Percentiles rank a stretch among this genome's conserved stretches.
Conservation (phyloP, 2,888 invertebrate genomes). For the Actias luna region DNA sequence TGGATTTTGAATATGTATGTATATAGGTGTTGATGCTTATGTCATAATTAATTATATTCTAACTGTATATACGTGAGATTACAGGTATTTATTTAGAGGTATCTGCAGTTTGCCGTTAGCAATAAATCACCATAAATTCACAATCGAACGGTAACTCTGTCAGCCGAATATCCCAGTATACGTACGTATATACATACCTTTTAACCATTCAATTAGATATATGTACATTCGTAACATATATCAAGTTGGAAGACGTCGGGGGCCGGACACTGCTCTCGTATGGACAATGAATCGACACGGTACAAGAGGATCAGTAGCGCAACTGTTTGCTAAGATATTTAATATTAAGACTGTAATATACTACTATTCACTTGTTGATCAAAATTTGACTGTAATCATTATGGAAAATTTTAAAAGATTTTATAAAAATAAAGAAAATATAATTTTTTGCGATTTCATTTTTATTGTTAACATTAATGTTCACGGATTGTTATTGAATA, state of each 20-base stretch:
- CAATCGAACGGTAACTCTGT: neutral
- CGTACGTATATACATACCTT: neutral
- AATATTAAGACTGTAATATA: neutral
- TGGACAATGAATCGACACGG: conserved; percentile 12
- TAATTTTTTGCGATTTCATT: no score
- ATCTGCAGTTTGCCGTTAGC: neutral
- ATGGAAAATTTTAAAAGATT: no score
- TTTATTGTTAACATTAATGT: no score
- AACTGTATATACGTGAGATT: no score
- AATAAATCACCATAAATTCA: neutral
- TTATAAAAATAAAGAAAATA: no score
- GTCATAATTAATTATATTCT: no score
- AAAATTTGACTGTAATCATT: no score
- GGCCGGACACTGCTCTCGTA: conserved; percentile 11
- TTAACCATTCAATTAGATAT: neutral
- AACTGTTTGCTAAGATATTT: neutral
- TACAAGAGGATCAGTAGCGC: neutral
- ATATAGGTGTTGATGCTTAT: no score
- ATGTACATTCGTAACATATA: neutral
- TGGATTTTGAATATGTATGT: no score
- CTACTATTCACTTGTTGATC: no score
- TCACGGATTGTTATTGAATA: no score
- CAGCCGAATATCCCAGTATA: no score
- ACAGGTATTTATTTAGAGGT: neutral
- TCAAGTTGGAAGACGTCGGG: conserved; percentile 12